Conservation (phyloP, 2,797 vertebrate genomes). For the Apogon talboti region DNA sequence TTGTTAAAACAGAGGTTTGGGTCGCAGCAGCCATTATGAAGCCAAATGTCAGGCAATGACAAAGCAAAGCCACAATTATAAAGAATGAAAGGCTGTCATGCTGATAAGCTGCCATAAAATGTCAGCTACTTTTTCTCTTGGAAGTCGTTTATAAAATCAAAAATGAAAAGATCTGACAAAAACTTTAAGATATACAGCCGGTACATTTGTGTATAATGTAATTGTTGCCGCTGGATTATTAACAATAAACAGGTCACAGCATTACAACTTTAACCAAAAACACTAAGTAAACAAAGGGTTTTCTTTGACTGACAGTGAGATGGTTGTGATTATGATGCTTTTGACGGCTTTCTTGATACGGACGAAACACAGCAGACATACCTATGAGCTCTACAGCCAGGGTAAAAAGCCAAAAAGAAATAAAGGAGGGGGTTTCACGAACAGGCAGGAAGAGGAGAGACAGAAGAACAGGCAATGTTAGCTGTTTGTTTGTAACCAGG, state of each 20-base stretch:
- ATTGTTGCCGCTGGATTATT: no score
- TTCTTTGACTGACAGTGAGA: constrained; percentile 42
- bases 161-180: neutral
- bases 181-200: no score
- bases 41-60: constrained; percentile 22
- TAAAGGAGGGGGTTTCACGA: constrained; percentile 35
- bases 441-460: constrained; percentile 48
- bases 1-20: constrained; percentile 2
- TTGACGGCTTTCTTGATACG: constrained; percentile 20
- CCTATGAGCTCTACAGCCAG: constrained; percentile 81
- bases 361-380: constrained; percentile 66
- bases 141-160: constrained; percentile 2
- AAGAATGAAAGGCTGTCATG: neutral
- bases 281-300: constrained; percentile 16
- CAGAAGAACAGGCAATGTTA: constrained; percentile 76
- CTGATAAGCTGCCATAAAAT: neutral
- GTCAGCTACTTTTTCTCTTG: neutral
- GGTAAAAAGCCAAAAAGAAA: constrained; percentile 51
- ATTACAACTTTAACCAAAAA: constrained; percentile 14
- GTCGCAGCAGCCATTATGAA: constrained; percentile 4
- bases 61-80: constrained; percentile 9
- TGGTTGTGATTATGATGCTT: constrained; percentile 21
- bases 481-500: constrained; percentile 43
- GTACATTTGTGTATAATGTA: no score
- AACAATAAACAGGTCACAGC: neutral